Evolutionary conservation across 1,140 invertebrate genomes (phyloP).

Genomic region (Calliopsis andreniformis): DNA sequence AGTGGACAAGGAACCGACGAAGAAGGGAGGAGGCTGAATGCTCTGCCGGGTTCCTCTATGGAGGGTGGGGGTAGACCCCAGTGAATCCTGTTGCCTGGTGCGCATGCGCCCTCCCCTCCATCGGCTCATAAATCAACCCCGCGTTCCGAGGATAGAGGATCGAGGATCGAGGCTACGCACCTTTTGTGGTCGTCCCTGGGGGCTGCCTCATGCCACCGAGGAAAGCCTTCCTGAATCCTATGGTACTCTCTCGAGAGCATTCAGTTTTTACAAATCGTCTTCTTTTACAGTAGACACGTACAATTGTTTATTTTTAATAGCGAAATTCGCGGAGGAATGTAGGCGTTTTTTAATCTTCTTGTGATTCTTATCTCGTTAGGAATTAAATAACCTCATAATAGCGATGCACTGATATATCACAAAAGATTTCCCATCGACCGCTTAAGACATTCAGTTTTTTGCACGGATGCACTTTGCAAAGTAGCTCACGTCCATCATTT

Average conservation of each 20-base stretch:
- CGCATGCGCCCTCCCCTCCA: slow-evolving; percentile 74
- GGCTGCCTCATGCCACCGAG: slow-evolving; percentile 32
- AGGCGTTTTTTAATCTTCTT: neutral
- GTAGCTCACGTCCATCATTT: no score
- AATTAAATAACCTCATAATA: no score
- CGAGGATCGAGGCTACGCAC: slow-evolving; percentile 55
- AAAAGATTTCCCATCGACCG: no score
- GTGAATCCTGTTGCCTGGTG: slow-evolving; percentile 51
- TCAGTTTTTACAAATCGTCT: slow-evolving; percentile 12
- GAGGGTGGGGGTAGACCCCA: slow-evolving; percentile 60
- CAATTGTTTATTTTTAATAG: neutral
- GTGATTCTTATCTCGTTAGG: no score
- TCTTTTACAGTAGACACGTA: neutral
- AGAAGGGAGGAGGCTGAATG: slow-evolving; percentile 56
- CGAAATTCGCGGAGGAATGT: no score
- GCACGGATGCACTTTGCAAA: no score
- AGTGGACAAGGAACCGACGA: slow-evolving; percentile 73
- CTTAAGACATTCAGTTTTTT: neutral
- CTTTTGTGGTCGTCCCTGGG: slow-evolving; percentile 63
- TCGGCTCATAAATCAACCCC: slow-evolving; percentile 73
- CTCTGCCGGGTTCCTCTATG: slow-evolving; percentile 40
- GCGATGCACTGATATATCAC: no score
- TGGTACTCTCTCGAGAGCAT: slow-evolving; percentile 1
- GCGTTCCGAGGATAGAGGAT: slow-evolving; percentile 59
- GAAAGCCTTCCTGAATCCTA: slow-evolving; percentile 15